Conservation (phyloP, 2,113 vertebrate genomes). For the Etheostoma spectabile region DNA sequence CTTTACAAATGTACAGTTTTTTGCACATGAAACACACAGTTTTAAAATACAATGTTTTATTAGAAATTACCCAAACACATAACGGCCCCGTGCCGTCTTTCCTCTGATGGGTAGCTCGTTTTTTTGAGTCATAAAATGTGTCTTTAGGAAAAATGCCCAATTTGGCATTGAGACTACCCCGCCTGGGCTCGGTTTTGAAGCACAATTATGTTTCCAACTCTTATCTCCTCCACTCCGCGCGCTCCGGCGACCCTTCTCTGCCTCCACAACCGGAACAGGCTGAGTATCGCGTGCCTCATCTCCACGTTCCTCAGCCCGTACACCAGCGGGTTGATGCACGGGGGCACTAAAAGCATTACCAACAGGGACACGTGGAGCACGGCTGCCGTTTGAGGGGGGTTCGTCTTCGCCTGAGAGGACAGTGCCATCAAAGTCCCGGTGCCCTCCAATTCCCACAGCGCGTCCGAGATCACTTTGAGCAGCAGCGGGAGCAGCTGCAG, state of each 20-base stretch:
- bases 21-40: too few species aligned
- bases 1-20: too few species aligned
- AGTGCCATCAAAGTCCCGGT: not conserved
- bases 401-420: not conserved
- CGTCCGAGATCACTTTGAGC: slow-evolving; percentile 62
- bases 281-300: slow-evolving; percentile 34
- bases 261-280: not conserved
- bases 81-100: too few species aligned
- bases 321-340: slow-evolving; percentile 77
- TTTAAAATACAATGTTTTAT: too few species aligned
- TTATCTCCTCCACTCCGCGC: accelerated
- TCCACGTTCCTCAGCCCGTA: slow-evolving; percentile 70
- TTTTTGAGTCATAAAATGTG: too few species aligned
- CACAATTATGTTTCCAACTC: not conserved
- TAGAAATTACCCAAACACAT: too few species aligned
- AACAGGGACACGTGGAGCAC: slow-evolving; percentile 66
- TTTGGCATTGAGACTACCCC: not conserved
- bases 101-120: too few species aligned
- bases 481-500: slow-evolving; percentile 74
- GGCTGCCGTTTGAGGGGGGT: slow-evolving; percentile 8
- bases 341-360: slow-evolving; percentile 61
- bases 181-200: not conserved
- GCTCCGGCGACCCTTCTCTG: not conserved
- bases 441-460: slow-evolving; percentile 64
- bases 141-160: too few species aligned